phyloP scores from a whole-genome alignment of 2,888 invertebrate genomes.

The Mythimna impura region DNA sequence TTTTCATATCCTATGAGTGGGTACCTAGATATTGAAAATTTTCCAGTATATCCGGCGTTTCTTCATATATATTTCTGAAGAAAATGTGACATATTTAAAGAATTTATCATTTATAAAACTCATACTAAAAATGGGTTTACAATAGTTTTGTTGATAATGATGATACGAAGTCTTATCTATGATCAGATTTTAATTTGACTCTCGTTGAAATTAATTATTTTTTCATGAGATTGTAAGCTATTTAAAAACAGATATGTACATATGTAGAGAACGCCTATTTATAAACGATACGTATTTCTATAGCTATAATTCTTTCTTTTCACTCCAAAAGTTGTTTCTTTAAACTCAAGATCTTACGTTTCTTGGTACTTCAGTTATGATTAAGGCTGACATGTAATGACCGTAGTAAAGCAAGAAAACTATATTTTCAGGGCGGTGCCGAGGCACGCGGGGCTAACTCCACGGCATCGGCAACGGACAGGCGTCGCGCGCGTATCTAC shows the following conservation, averaged over 20 bases:
- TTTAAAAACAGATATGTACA: background rate
- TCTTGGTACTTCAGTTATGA: constrained; percentile 36
- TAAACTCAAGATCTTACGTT: background rate
- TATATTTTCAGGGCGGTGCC: constrained; percentile 85
- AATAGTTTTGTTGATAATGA: constrained; percentile 3
- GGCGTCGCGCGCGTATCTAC: constrained; percentile 81
- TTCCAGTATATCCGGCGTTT: constrained; percentile 15
- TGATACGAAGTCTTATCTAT: constrained; percentile 17
- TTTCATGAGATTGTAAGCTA: background rate
- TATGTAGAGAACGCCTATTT: no score
- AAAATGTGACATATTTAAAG: background rate
- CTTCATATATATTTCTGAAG: constrained; percentile 14
- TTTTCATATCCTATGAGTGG: constrained; percentile 12
- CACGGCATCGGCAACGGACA: constrained; percentile 75
- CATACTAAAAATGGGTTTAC: background rate
- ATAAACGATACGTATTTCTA: no score
- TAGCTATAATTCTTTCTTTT: background rate
- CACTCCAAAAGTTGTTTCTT: constrained; percentile 9
- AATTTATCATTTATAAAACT: constrained; percentile 14
- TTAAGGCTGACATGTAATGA: constrained; percentile 46
- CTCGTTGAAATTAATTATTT: background rate
- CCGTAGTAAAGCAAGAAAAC: constrained; percentile 57
- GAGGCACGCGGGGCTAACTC: constrained; percentile 86
- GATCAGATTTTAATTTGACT: constrained; percentile 12
- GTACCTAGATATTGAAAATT: constrained; percentile 29